These are phyloP conservation scores for Ianthella basta DNA, from an alignment of 37 sponge, comb jelly and placozoan species.

Conservation along the genomic window DNA sequence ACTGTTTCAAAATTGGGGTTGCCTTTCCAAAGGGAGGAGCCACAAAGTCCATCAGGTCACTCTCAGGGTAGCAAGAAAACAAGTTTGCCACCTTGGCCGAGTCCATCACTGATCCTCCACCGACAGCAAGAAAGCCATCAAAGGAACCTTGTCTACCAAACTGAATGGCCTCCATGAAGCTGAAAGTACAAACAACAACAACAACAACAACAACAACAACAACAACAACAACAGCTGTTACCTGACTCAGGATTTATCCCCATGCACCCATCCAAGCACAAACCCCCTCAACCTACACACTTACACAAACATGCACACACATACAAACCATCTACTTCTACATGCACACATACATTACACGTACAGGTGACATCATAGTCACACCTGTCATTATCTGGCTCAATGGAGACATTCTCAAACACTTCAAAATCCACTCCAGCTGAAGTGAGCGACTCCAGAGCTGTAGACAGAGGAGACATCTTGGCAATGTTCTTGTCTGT, in stretches of 20 bases:
- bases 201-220: too few species aligned
- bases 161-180: constrained; percentile 73
- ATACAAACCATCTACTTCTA: too few species aligned
- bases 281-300: too few species aligned
- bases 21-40: constrained; percentile 84
- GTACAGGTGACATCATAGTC: background rate
- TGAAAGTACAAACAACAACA: too few species aligned
- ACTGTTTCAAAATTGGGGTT: constrained; percentile 28
- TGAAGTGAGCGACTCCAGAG: constrained; percentile 56
- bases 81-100: constrained; percentile 91
- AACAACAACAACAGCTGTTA: too few species aligned
- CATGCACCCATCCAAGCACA: too few species aligned
- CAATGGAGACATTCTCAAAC: constrained; percentile 73
- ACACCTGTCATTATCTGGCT: constrained; percentile 70
- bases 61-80: constrained; percentile 64
- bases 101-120: constrained; percentile 95
- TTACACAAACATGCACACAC: too few species aligned
- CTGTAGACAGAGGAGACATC: constrained; percentile 64
- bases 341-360: too few species aligned
- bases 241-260: too few species aligned
- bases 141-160: constrained; percentile 49
- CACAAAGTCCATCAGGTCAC: constrained; percentile 83
- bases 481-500: constrained; percentile 32
- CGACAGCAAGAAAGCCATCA: constrained; percentile 89
- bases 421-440: constrained; percentile 49